Evolutionary conservation across 2,888 invertebrate genomes (phyloP).

Genomic region (Bruchidius siliquastri): DNA sequence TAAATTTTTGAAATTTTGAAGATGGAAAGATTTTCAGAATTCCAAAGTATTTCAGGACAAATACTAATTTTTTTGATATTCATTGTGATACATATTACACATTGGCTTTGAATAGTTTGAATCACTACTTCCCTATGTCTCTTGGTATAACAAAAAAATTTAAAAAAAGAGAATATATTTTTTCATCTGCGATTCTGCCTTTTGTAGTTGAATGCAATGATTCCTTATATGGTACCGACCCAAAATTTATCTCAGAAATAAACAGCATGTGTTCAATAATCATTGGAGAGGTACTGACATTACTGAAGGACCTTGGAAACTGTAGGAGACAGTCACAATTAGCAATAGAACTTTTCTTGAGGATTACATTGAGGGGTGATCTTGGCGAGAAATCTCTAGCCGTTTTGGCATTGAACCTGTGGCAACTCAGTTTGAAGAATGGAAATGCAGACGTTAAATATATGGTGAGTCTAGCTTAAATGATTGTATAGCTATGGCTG

Average conservation of each 20-base stretch:
- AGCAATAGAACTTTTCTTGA: constrained; percentile 69
- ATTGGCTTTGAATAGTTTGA: too few relatives aligned
- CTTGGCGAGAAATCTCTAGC: constrained; percentile 44
- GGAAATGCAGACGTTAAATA: constrained; percentile 38
- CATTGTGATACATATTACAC: too few relatives aligned
- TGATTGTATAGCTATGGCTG: too few relatives aligned
- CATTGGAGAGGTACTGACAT: constrained; percentile 68
- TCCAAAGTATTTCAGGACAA: too few relatives aligned
- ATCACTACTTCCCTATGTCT: too few relatives aligned
- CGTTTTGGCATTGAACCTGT: constrained; percentile 72
- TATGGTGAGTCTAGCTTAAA: constrained; percentile 39
- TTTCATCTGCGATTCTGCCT: too few relatives aligned
- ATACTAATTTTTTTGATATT: too few relatives aligned
- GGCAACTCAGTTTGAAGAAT: constrained; percentile 73
- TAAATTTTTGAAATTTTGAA: constrained; percentile 39
- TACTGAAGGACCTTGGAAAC: constrained; percentile 60
- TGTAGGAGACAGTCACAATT: constrained; percentile 66
- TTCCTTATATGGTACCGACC: constrained; percentile 82
- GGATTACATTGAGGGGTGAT: constrained; percentile 63
- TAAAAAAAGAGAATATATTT: too few relatives aligned
- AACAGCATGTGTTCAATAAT: constrained; percentile 72
- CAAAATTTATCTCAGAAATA: constrained; percentile 77
- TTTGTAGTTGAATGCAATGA: constrained; percentile 86
- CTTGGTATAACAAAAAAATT: too few relatives aligned
- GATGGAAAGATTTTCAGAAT: too few relatives aligned